Base-by-base conservation (phyloP, 37 sponge, comb jelly and placozoan species). In the Mnemiopsis leidyi region DNA sequence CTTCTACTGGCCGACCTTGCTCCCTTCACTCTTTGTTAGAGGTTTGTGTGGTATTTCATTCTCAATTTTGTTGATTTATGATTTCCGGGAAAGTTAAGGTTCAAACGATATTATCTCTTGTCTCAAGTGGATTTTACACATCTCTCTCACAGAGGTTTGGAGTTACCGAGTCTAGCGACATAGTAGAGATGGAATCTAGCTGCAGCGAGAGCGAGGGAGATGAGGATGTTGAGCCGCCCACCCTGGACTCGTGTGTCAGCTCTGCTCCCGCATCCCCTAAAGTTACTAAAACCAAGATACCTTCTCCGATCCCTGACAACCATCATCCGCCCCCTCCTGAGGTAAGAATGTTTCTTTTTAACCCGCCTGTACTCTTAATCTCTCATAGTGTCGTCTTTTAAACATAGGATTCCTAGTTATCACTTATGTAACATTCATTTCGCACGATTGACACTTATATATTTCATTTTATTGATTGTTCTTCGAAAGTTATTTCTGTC, bases 131-230 rank as follows among this genome's bases (percentile, higher is more conserved):
- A n/a, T n/a, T n/a, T n/a, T n/a, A n/a, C n/a, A n/a, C 68, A 69
- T n/a, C 73, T 20, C 9, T 25, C 73, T 25, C 73, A 3, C 73
- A 69, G 73, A 21, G 73, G 2, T 69, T 28, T 69, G 73, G 73
- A 28, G 73, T 69, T 3, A 69, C 73, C 2, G 73, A 69, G n/a
- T 69, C 73, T 69, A 21, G 2, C n/a, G 73, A 69, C n/a, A 69
- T 69, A 5, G 13, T 48, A 18, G 73, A 69, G n/a, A 69, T 25
- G 24, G 73, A 69, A 25, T 69, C 73, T 21, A 69, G 73, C 73
- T 28, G 73, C n/a, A 69, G 73, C 21, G 73, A 69, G n/a, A 69
- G 73, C n/a, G 73, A 69, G 29, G 73, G 24, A 28, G 73, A 69
- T 28, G 73, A 69, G 2, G 73, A 69, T 25, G 73, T 28, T n/a